Evolutionary conservation across 2,888 invertebrate genomes (phyloP).

Genomic region (Sarcophaga carnaria): DNA sequence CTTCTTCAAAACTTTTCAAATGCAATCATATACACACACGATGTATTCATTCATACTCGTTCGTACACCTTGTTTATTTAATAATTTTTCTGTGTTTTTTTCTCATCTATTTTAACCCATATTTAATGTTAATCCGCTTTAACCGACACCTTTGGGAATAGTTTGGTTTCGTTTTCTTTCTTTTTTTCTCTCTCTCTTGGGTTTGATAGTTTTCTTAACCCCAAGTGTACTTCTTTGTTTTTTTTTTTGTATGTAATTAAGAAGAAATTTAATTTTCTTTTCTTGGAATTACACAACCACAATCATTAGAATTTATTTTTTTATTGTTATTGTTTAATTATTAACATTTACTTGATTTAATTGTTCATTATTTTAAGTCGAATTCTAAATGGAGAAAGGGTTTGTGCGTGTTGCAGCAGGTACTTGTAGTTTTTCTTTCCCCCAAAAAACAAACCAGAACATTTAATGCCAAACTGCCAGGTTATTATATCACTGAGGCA

Average conservation of each 20-base stretch:
- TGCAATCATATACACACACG: background rate
- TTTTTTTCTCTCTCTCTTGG: too few species aligned
- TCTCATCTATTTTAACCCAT: slow-evolving; percentile 38
- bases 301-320: slow-evolving; percentile 23
- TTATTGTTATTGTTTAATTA: slow-evolving; percentile 41
- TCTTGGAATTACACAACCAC: slow-evolving; percentile 40
- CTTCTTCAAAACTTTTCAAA: background rate
- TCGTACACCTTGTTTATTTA: slow-evolving; percentile 51
- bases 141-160: slow-evolving; percentile 64
- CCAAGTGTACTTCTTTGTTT: background rate
- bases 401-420: slow-evolving; percentile 40
- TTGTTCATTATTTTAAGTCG: slow-evolving; percentile 38
- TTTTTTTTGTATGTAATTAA: slow-evolving; percentile 26
- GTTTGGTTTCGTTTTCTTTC: background rate
- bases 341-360: slow-evolving; percentile 55
- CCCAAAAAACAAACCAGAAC: too few species aligned
- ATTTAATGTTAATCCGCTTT: slow-evolving; percentile 64
- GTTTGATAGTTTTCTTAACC: background rate
- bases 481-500: too few species aligned
- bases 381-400: slow-evolving; percentile 20
- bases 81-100: slow-evolving; percentile 18
- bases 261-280: slow-evolving; percentile 30
- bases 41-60: too few species aligned
- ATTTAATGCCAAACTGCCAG: too few species aligned
- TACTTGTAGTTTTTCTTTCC: background rate